phyloP scores from a whole-genome alignment of 1,140 invertebrate genomes.

The Saccostrea glomerata region DNA sequence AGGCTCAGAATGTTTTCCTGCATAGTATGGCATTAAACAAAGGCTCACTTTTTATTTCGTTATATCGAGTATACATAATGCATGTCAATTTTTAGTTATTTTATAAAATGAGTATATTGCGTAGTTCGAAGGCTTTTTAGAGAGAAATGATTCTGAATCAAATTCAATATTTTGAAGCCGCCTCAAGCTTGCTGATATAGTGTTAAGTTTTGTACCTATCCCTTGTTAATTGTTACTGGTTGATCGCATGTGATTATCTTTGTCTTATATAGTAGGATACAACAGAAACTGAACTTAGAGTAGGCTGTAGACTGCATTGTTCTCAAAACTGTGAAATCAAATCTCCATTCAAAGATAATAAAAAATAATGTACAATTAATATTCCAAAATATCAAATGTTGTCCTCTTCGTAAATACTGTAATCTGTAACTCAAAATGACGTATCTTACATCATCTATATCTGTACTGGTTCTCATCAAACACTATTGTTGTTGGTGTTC shows the following conservation, averaged over 20 bases:
- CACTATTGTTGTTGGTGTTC: conserved; percentile 11
- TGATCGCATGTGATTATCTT: background rate
- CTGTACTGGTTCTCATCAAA: background rate
- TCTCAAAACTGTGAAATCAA: background rate
- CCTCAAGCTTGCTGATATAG: background rate
- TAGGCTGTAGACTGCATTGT: conserved; percentile 14
- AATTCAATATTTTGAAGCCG: background rate
- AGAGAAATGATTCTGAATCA: background rate
- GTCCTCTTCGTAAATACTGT: no score
- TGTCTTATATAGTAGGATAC: background rate
- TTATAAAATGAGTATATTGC: background rate
- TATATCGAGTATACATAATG: conserved; percentile 12
- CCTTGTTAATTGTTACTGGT: background rate
- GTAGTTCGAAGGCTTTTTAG: conserved; percentile 18
- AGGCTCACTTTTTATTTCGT: conserved; percentile 16
- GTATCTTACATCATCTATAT: no score
- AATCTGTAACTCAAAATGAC: no score
- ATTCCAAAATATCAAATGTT: no score
- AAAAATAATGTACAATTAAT: no score
- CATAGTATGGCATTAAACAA: conserved; percentile 18
- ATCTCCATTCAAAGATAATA: background rate
- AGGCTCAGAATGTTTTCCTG: conserved; percentile 4
- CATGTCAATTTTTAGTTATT: background rate
- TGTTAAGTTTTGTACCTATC: conserved; percentile 17
- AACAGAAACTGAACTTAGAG: background rate